Base-by-base conservation (phyloP, 2,113 vertebrate species). In the Ploceus nigricollis region DNA sequence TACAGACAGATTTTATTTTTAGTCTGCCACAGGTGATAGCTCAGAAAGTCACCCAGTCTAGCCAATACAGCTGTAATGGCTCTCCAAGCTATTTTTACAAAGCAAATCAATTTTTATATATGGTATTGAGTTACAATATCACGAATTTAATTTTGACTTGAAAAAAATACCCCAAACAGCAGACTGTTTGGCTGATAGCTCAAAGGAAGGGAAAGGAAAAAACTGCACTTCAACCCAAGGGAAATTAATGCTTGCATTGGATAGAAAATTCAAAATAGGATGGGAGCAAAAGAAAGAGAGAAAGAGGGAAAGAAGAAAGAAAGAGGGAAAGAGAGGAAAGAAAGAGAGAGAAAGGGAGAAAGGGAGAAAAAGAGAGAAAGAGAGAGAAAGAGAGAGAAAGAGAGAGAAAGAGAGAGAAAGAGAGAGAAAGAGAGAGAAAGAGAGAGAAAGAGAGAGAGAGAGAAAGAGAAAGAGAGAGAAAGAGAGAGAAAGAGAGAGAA, bases 61-160 rank as follows among this genome's bases (percentile, higher is more conserved):
- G 60, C 63, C 87, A 56, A 19, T 18, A 1, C 9, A 76, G 50
- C 37, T 86, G 27, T 31, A 95, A 89, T 44, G 45, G 61, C 40
- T 64, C 37, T 64, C n/a, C 22, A 25, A 79, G 72, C 16, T 89
- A 68, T 81, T 91, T 94, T 82, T 94, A 86, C 44, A 86, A 76
- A 68, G 17, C 45, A 94, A 95, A 92, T 83, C 15, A n/a, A 89
- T 96, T 90, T 90, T 77, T 65, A 91, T 95, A 61, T 80, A 39
- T 14, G 4, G 4, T 28, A 84, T 79, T 93, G 76, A 69, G 90
- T 91, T 85, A 72, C 42, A 87, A 28, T 22, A 80, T 53, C 57
- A 37, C 53, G 80, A 48, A 97, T 53, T 85, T 65, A 31, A 94
- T 96, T 94, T 69, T 5, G 1, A 39, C 33, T 61, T 63, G 39